Conservation (phyloP, 2,113 vertebrate genomes). For the Takifugu flavidus region DNA sequence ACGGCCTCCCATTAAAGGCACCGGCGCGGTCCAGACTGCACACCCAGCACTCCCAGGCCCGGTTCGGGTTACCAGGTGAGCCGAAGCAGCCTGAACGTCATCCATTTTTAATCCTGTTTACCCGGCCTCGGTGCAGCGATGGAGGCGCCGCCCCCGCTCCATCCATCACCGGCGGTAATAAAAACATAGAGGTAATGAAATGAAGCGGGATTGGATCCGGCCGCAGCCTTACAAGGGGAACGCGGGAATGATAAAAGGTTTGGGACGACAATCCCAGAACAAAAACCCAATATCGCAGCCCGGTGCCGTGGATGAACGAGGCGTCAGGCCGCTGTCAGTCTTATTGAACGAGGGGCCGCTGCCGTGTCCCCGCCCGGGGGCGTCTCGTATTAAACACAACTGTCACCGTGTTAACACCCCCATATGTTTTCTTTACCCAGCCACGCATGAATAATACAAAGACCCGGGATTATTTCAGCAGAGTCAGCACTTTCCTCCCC, state of each 20-base stretch:
- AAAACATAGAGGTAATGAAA: conserved; percentile 15
- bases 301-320: conserved; percentile 27
- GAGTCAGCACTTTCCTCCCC: too few relatives aligned
- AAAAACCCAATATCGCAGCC: conserved; percentile 16
- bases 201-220: conserved; percentile 1
- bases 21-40: background rate
- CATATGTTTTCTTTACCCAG: conserved; percentile 50
- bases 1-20: too few relatives aligned
- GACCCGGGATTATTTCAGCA: conserved; percentile 34
- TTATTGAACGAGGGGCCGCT: conserved; percentile 30
- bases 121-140: too few relatives aligned
- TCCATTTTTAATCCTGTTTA: conserved; percentile 66
- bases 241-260: background rate
- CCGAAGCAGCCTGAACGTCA: conserved; percentile 43
- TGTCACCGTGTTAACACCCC: conserved; percentile 49
- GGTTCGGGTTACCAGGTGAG: conserved; percentile 4
- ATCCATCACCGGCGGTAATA: background rate
- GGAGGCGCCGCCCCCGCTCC: too few relatives aligned
- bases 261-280: conserved; percentile 9
- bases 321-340: conserved; percentile 24
- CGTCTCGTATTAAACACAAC: conserved; percentile 46
- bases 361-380: conserved; percentile 35
- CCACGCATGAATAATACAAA: conserved; percentile 63
- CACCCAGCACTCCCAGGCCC: background rate
- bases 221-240: background rate